These are phyloP conservation scores for Asteroscopus sphinx DNA, from an alignment of 2,888 invertebrate genomes.

Conservation along the genomic window DNA sequence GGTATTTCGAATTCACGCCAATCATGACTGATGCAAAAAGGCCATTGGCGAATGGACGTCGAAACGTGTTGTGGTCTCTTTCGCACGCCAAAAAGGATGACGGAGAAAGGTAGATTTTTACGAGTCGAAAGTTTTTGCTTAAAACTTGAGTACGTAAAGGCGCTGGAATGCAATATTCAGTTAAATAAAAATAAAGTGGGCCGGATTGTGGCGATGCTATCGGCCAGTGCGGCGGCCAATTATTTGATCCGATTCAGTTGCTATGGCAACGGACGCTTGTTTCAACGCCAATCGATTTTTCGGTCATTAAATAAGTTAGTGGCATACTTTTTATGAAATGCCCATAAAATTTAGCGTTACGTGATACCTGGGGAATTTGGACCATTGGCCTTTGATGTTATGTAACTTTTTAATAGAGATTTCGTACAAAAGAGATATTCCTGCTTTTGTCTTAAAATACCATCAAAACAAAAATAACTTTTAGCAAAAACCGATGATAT, in stretches of 20 bases:
- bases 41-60: slow-evolving; percentile 19
- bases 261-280: slow-evolving; percentile 72
- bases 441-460: not conserved
- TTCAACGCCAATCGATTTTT: slow-evolving; percentile 58
- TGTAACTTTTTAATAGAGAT: slow-evolving; percentile 16
- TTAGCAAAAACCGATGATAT: too few relatives aligned
- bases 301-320: slow-evolving; percentile 55
- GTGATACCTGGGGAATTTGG: slow-evolving; percentile 33
- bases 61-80: slow-evolving; percentile 25
- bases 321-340: slow-evolving; percentile 50
- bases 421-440: slow-evolving; percentile 3
- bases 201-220: slow-evolving; percentile 69
- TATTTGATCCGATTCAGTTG: slow-evolving; percentile 75
- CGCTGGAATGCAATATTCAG: slow-evolving; percentile 75
- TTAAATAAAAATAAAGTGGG: slow-evolving; percentile 68
- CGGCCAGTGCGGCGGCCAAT: slow-evolving; percentile 66
- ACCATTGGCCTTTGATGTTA: slow-evolving; percentile 20
- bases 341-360: slow-evolving; percentile 46
- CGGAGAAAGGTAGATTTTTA: slow-evolving; percentile 44
- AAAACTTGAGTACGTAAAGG: slow-evolving; percentile 58
- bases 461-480: not conserved
- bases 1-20: slow-evolving; percentile 71
- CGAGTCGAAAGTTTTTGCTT: slow-evolving; percentile 61
- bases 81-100: slow-evolving; percentile 32
- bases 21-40: slow-evolving; percentile 65